Conservation (phyloP, 2,888 invertebrate species). For the Sesia apiformis region DNA sequence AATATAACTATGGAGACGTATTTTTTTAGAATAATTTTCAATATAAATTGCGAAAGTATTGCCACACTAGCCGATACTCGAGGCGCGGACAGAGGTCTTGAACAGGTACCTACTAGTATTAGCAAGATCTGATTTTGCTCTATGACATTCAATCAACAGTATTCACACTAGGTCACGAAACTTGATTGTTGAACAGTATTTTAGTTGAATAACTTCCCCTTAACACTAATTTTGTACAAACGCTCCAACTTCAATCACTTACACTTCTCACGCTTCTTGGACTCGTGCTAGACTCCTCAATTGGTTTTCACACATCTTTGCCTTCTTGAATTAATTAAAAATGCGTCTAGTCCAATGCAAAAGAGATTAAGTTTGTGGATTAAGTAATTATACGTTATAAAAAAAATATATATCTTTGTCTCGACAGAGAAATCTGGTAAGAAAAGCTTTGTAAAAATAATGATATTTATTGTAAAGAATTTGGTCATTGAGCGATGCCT, state of each 20-base stretch:
- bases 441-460: constrained; percentile 40
- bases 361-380: constrained; percentile 67
- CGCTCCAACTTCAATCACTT: constrained; percentile 30
- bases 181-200: constrained; percentile 55
- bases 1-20: constrained; percentile 30
- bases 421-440: constrained; percentile 39
- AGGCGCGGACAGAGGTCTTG: constrained; percentile 12
- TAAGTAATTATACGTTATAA: constrained; percentile 50
- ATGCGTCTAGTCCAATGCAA: constrained; percentile 73
- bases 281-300: constrained; percentile 41
- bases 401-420: constrained; percentile 27
- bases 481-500: constrained; percentile 36
- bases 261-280: constrained; percentile 30
- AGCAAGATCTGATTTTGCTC: constrained; percentile 58
- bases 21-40: constrained; percentile 56
- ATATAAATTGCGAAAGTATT: constrained; percentile 16
- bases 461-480: constrained; percentile 22
- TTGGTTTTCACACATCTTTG: constrained; percentile 69
- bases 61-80: constrained; percentile 32
- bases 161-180: constrained; percentile 57
- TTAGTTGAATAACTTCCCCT: constrained; percentile 52
- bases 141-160: constrained; percentile 48
- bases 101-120: constrained; percentile 24
- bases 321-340: constrained; percentile 67
- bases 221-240: constrained; percentile 46